Evolutionary conservation across 2,888 invertebrate species (phyloP), one percentile per base, ranked within the genome.

Genomic region (Anthophora plumipes): DNA sequence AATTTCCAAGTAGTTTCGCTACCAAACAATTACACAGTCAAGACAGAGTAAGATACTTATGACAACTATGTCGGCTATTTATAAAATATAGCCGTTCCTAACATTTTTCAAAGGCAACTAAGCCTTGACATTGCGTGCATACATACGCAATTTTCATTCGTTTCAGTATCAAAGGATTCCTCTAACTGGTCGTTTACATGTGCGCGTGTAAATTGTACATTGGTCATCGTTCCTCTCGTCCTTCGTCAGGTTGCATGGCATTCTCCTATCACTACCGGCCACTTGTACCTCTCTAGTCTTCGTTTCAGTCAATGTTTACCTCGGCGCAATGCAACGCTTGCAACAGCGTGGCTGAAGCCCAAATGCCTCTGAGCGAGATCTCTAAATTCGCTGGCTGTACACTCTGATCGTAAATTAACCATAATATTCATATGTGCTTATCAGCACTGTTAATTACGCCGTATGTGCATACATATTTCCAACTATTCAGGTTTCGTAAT

Each of bases 151-250:
- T 64, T 61, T 75, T 46, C 55, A 39, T 60, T 48, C 71, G 77
- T 66, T 75, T 55, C 59, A 52, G 39, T 74, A 71, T 88, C 85
- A 88, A 87, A 87, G 87, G 84, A 75, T 78, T 59, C 41, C 48
- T 31, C 82, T 88, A 88, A 88, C 88, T 88, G 86, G 79, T 66
- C 82, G 84, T 88, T 88, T 88, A 87, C 88, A 88, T 87, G 87
- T 82, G 76, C 80, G 69, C 81, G 66, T 66, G 83, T 77, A 83
- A 88, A 86, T 88, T 88, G 76, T 82, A 81, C 77, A 74, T 82
- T 63, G 59, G 55, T 14, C 70, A 46, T n/a, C 55, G 54, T 66
- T 43, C 46, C n/a, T 55, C 50, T 46, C 52, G 25, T 41, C 46
- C 22, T 48, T 66, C 37, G 11, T 50, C 31, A 20, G 12, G 7